These are phyloP conservation scores for Salmo trutta DNA, from an alignment of 2,797 vertebrate genomes.

Conservation along the genomic window DNA sequence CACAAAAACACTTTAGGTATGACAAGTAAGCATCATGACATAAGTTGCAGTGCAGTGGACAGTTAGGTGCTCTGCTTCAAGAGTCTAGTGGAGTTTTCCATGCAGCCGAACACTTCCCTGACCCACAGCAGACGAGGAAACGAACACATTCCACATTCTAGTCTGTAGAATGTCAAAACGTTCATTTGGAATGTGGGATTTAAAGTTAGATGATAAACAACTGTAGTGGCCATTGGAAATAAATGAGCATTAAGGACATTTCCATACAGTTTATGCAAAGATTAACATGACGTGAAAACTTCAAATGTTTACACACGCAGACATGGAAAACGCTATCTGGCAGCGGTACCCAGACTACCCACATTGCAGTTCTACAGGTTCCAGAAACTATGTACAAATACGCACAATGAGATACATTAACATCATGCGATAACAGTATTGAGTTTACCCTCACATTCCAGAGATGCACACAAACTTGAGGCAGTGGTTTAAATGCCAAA, in stretches of 20 bases:
- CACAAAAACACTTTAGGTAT: slow-evolving; percentile 25
- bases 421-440: background rate
- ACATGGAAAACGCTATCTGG: background rate
- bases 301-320: background rate
- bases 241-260: too few species aligned
- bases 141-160: background rate
- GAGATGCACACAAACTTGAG: slow-evolving; percentile 1
- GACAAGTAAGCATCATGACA: slow-evolving; percentile 41
- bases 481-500: slow-evolving; percentile 34
- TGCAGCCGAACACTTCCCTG: background rate
- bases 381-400: background rate
- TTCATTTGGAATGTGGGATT: background rate
- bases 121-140: slow-evolving; percentile 3
- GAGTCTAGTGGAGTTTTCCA: slow-evolving; percentile 33
- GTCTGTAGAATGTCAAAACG: background rate
- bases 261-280: too few species aligned
- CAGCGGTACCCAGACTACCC: background rate
- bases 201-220: background rate
- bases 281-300: too few species aligned
- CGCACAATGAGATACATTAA: background rate
- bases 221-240: background rate
- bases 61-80: background rate
- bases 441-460: slow-evolving; percentile 18
- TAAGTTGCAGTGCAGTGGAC: background rate
- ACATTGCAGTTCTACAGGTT: background rate